phyloP scores from a whole-genome alignment of 2,797 vertebrate genomes.

The Pipistrellus pipistrellus region DNA sequence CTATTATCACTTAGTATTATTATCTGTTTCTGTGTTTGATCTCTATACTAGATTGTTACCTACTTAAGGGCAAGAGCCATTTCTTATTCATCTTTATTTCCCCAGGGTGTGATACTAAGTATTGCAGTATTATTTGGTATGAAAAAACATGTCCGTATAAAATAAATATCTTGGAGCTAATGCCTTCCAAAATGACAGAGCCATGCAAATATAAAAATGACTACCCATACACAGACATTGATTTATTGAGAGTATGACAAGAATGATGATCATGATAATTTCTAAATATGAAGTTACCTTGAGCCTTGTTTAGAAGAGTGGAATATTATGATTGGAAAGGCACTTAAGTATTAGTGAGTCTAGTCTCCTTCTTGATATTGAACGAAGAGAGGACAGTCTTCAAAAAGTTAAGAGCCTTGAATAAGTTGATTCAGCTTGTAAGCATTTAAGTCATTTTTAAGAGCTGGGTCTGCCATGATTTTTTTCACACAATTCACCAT shows the following conservation, averaged over 20 bases:
- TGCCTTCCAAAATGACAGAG: not conserved
- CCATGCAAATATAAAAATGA: not conserved
- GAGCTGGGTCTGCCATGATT: not conserved
- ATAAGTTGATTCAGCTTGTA: not conserved
- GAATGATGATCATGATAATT: not conserved
- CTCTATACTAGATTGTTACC: not conserved
- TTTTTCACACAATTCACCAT: not conserved
- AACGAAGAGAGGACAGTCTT: conserved; percentile 32
- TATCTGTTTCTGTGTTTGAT: not conserved
- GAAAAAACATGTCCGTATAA: not conserved
- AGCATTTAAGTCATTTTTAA: not conserved
- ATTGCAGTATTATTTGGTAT: not conserved
- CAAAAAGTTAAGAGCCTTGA: conserved; percentile 27
- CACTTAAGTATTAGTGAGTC: not conserved
- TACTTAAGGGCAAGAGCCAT: not conserved
- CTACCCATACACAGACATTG: not conserved
- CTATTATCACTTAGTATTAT: not conserved
- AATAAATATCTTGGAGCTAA: not conserved
- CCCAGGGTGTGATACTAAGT: not conserved
- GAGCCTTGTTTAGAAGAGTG: not conserved
- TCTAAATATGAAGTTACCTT: conserved; percentile 12
- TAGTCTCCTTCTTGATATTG: not conserved
- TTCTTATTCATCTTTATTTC: not conserved
- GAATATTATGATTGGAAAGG: conserved; percentile 7
- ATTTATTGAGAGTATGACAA: conserved; percentile 17